Base-by-base conservation (phyloP, 2,113 vertebrate species). In the Microtus ochrogaster region DNA sequence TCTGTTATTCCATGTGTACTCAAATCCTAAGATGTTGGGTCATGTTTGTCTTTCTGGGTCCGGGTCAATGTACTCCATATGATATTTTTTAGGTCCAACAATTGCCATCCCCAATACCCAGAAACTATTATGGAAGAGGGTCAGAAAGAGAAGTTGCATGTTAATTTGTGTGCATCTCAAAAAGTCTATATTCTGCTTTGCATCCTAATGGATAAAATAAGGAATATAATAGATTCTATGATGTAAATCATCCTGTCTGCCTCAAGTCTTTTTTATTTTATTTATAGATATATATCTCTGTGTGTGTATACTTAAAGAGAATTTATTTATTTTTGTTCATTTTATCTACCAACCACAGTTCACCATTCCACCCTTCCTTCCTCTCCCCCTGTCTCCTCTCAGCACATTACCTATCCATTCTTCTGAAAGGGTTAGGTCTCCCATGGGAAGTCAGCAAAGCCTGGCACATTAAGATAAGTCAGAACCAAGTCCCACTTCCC, bases 261-360 rank as follows among this genome's bases (percentile, higher is more conserved):
- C 19, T 58, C 55, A 58, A 21, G 17, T 21, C 5, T 58, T 19
- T 58, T 58, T 58, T 58, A 19, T 58, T 58, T 58, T 58, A 58
- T 58, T 6, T 58, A 19, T 4, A 58, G 1, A 58, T 58, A 58
- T 58, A 16, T 16, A 16, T 55, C 0, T 55, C 0, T 55, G 0
- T 55, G 17, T 58, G 17, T 58, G 5, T 58, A 16, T 58, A 58
- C 55, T 19, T 58, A 21, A 6, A 58, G 5, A 58, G 14, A 58
- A 58, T 58, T 58, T 19, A 19, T 58, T 58, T 52, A 16, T 49
- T 55, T 55, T 55, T 58, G 21, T 58, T 58, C 19, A 58, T 58
- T 58, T 58, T 21, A 58, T 58, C 55, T 58, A 58, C 17, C 55
- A 58, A 58, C 55, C 55, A 21, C 55, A 58, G 55, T 21, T 58